Conservation (phyloP, 2,888 invertebrate genomes). For the Rutpela maculata region DNA sequence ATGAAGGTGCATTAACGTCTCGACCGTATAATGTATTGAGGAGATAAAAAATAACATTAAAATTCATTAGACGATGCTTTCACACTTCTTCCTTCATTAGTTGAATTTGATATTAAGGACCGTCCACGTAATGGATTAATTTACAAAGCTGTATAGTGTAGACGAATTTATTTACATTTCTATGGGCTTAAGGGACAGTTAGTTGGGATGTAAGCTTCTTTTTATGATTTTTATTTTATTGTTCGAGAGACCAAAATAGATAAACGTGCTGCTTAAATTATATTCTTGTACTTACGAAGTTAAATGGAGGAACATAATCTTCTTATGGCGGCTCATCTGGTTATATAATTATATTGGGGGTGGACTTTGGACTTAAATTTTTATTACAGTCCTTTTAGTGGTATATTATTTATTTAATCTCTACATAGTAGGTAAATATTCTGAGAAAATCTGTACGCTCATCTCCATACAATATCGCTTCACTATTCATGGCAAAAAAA, state of each 20-base stretch:
- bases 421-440: too few relatives aligned
- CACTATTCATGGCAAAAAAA: too few relatives aligned
- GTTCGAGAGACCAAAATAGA: neutral
- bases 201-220: neutral
- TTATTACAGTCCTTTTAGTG: too few relatives aligned
- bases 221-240: constrained; percentile 13
- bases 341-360: too few relatives aligned
- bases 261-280: neutral
- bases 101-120: constrained; percentile 31
- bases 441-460: too few relatives aligned
- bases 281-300: neutral
- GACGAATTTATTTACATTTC: constrained; percentile 36
- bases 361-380: too few relatives aligned
- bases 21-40: constrained; percentile 13
- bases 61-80: constrained; percentile 45
- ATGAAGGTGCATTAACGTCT: constrained; percentile 17
- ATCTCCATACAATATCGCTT: too few relatives aligned
- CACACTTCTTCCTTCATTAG: constrained; percentile 47
- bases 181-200: neutral
- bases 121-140: constrained; percentile 33
- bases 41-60: constrained; percentile 41
- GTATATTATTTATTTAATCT: too few relatives aligned
- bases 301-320: neutral
- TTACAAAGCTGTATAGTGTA: constrained; percentile 31
- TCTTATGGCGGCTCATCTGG: neutral